Evolutionary conservation across 2,113 vertebrate species (phyloP).

Genomic region (Dasypus novemcinctus): DNA sequence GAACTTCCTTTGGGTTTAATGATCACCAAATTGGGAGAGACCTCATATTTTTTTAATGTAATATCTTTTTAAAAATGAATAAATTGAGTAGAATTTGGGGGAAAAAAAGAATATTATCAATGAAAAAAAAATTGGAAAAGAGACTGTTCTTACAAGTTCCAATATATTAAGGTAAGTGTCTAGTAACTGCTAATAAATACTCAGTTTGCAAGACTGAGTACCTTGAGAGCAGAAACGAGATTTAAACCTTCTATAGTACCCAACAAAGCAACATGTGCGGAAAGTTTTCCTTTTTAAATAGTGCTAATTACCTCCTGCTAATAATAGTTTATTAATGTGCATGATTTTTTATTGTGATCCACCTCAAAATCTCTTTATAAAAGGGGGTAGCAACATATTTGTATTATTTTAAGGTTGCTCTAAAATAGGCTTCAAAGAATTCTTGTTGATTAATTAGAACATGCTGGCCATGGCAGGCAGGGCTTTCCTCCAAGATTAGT

Average conservation of each 20-base stretch:
- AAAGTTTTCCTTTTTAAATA: not conserved
- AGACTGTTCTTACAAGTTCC: not conserved
- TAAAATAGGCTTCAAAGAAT: not conserved
- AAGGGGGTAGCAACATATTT: not conserved
- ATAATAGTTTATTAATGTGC: not conserved
- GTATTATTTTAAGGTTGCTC: not conserved
- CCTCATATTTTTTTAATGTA: too few species aligned
- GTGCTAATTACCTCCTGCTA: not conserved
- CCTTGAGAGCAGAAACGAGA: not conserved
- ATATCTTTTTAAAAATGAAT: too few species aligned
- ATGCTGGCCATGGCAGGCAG: not conserved
- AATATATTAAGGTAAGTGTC: not conserved
- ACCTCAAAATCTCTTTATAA: not conserved
- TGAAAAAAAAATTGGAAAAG: not conserved
- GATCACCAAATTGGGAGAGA: not conserved
- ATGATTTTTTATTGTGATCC: not conserved
- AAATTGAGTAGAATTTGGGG: too few species aligned
- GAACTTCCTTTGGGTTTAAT: conserved; percentile 17
- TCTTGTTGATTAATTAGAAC: not conserved
- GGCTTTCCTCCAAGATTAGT: not conserved
- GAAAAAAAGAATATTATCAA: too few species aligned
- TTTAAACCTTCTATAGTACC: not conserved
- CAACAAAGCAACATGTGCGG: not conserved
- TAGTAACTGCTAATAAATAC: not conserved
- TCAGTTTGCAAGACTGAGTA: not conserved